These are phyloP conservation scores for Ondatra zibethicus DNA, from an alignment of 2,113 vertebrate species.

Conservation along the genomic window DNA sequence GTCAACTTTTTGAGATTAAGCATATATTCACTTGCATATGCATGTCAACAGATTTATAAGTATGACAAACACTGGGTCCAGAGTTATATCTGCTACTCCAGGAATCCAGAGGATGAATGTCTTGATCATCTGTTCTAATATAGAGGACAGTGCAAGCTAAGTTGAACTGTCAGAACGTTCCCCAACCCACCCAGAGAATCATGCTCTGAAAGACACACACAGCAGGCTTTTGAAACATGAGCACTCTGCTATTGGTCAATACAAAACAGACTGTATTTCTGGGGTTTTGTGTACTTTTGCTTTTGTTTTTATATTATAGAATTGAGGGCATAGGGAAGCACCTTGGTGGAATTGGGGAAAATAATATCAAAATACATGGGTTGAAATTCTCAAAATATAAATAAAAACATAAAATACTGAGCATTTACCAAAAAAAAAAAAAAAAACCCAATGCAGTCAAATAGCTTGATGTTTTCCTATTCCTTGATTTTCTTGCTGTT, in stretches of 20 bases:
- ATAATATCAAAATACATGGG: not conserved
- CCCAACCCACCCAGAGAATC: accelerated
- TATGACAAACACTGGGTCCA: not conserved
- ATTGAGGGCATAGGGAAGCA: not conserved
- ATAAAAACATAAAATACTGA: not conserved
- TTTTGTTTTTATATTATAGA: not conserved
- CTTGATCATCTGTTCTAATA: not conserved
- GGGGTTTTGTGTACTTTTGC: not conserved
- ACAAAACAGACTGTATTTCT: not conserved
- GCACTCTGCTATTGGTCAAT: not conserved
- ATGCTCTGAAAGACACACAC: not conserved
- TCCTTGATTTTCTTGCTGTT: not conserved
- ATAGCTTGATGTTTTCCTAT: not conserved
- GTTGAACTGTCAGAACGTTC: not conserved
- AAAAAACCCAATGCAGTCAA: not conserved
- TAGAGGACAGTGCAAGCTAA: not conserved
- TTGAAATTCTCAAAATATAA: not conserved
- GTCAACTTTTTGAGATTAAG: not conserved
- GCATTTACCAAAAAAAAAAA: not conserved
- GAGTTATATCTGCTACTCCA: not conserved
- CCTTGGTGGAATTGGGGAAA: accelerated
- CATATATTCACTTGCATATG: not conserved
- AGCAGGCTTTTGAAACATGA: not conserved
- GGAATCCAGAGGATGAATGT: not conserved
- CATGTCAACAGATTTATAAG: not conserved